Evolutionary conservation across 1,140 invertebrate genomes (phyloP), one percentile per base, ranked within the genome.

Genomic region (Caenorhabditis remanei): DNA sequence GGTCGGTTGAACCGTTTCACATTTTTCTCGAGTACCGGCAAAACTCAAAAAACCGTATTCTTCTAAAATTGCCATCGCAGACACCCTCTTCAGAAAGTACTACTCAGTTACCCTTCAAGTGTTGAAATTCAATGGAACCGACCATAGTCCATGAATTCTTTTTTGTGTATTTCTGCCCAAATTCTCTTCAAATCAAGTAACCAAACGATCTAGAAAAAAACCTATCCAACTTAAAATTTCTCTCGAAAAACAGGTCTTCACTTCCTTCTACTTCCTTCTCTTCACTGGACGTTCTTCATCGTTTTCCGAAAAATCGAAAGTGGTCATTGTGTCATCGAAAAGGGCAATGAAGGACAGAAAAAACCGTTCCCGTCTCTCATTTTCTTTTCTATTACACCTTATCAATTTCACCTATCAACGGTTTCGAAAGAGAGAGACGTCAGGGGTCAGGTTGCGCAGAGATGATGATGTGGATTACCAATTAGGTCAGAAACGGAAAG

Each of bases 401-500:
- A 79, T 79, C 71, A 79, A 79, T 50, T 79, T 50, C 46, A 50
- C 71, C 46, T 79, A 79, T 79, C 71, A 79, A 63, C 61, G 24
- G 24, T 63, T 63, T 63, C 61, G 46, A 43, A 71, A 13, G 46
- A 79, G 11, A 13, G 40, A 46, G 46, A 43, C 40, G 41, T 79
- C 46, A 58, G 32, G 40, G 61, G 21, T 5, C 32, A 32, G 32
- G 32, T 32, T 32, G 32, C 41, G n/a, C 40, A 53, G 48, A 50
- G 55, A 75, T 4, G 19, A 19, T 16, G 50, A 58, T 58, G 11
- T 65, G 46, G 63, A 82, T 86, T 71, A 55, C 63, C 79, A 79
- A 71, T 48, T 79, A 75, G 46, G 48, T 50, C 58, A 79, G n/a
- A 79, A 71, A 86, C 67, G 83, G 56, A 61, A 84, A 65, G 83